phyloP scores from a whole-genome alignment of 1,140 invertebrate genomes.

The Medauroidea extradentata region DNA sequence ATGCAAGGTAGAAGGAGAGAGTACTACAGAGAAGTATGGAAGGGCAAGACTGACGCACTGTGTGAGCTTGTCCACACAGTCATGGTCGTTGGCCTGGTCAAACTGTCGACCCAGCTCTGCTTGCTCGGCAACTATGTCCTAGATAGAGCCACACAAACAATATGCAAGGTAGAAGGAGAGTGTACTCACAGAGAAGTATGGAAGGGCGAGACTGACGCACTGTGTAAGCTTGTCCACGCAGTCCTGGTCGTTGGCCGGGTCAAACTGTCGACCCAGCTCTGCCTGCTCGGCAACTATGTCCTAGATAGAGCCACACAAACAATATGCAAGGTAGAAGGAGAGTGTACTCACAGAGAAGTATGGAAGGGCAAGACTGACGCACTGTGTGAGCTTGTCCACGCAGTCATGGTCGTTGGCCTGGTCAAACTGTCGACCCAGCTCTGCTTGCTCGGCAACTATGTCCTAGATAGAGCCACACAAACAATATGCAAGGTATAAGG shows the following conservation, averaged over 20 bases:
- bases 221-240: slow-evolving; percentile 75
- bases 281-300: slow-evolving; percentile 80
- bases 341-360: slow-evolving; percentile 87
- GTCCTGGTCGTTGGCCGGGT: slow-evolving; percentile 72
- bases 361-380: slow-evolving; percentile 76
- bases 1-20: too few relatives aligned
- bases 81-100: slow-evolving; percentile 72
- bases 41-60: slow-evolving; percentile 80
- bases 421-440: slow-evolving; percentile 69
- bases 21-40: slow-evolving; percentile 83
- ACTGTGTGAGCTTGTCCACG: slow-evolving; percentile 76
- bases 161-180: too few relatives aligned
- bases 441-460: slow-evolving; percentile 77
- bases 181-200: slow-evolving; percentile 83
- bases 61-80: slow-evolving; percentile 72
- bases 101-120: slow-evolving; percentile 71
- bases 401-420: slow-evolving; percentile 71
- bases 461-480: too few relatives aligned
- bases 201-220: slow-evolving; percentile 77
- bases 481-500: too few relatives aligned
- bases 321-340: too few relatives aligned
- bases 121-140: slow-evolving; percentile 76
- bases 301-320: too few relatives aligned
- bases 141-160: too few relatives aligned
- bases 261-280: slow-evolving; percentile 68